Evolutionary conservation across 2,113 vertebrate genomes (phyloP).

Genomic region (Psammodynastes pulverulentus): DNA sequence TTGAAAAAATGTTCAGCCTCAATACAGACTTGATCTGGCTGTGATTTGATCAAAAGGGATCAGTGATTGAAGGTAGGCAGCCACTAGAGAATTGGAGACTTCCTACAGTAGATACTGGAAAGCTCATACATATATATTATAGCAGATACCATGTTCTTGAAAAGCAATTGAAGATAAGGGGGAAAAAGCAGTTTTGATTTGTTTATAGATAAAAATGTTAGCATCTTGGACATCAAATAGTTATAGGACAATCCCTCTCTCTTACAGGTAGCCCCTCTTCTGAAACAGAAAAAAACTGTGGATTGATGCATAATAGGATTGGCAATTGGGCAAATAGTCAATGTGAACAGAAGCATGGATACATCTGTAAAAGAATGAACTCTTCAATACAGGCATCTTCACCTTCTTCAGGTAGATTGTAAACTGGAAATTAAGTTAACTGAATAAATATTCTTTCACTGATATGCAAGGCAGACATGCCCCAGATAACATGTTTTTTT

Average conservation of each 20-base stretch:
- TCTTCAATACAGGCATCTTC: slow-evolving; percentile 62
- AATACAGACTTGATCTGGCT: neutral
- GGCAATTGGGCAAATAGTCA: slow-evolving; percentile 85
- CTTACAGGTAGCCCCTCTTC: slow-evolving; percentile 81
- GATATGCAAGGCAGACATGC: neutral
- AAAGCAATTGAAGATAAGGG: neutral
- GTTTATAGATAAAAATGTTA: neutral
- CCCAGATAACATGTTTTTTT: neutral
- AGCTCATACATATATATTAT: neutral
- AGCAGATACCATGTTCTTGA: neutral
- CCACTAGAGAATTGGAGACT: neutral
- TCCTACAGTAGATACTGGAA: neutral
- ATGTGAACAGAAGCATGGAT: slow-evolving; percentile 83
- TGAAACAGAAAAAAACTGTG: slow-evolving; percentile 82
- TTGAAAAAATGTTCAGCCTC: neutral
- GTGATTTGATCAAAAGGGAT: neutral
- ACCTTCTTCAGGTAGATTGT: slow-evolving; percentile 57
- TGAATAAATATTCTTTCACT: neutral
- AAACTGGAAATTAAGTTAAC: neutral
- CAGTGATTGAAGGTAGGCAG: neutral
- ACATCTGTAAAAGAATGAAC: slow-evolving; percentile 89
- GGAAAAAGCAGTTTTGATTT: neutral
- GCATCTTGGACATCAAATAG: neutral
- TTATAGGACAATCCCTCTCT: neutral
- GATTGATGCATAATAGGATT: slow-evolving; percentile 78